These are phyloP conservation scores for Disparrhopalites patrizii DNA, from an alignment of 2,888 invertebrate species.

Conservation along the genomic window DNA sequence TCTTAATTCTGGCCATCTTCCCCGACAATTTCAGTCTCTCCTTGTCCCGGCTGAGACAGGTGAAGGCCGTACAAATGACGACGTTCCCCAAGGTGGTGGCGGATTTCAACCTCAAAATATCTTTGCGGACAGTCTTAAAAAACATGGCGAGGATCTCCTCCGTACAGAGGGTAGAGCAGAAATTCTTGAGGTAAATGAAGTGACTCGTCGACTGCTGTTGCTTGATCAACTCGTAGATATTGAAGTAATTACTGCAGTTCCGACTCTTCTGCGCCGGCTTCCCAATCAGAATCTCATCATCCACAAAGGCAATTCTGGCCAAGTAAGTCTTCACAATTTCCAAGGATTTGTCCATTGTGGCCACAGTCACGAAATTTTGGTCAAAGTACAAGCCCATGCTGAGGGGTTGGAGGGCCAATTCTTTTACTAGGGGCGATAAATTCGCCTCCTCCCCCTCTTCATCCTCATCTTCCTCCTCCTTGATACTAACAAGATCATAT, in stretches of 20 bases:
- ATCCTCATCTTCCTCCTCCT: no score
- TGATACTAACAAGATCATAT: no score
- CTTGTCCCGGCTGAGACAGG: not conserved
- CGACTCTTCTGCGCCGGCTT: not conserved
- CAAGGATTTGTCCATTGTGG: not conserved
- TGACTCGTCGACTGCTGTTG: conserved; percentile 3
- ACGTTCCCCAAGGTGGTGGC: not conserved
- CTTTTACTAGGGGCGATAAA: no score
- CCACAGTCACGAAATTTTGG: not conserved
- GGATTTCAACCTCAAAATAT: not conserved
- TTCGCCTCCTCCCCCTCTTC: no score
- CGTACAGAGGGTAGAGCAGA: not conserved
- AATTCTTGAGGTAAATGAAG: not conserved
- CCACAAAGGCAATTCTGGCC: not conserved
- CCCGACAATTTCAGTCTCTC: conserved; percentile 3
- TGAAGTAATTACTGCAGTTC: not conserved
- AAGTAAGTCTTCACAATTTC: not conserved
- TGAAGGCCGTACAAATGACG: conserved; percentile 1
- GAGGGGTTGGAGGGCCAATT: not conserved
- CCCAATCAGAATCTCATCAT: not conserved
- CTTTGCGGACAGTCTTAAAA: not conserved
- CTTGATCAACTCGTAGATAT: not conserved
- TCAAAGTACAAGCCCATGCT: not conserved
- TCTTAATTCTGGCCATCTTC: not conserved
- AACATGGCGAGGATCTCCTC: not conserved